Evolutionary conservation across 1,140 invertebrate species (phyloP), one percentile per base, ranked within the genome.

Genomic region (Papilio dardanus): DNA sequence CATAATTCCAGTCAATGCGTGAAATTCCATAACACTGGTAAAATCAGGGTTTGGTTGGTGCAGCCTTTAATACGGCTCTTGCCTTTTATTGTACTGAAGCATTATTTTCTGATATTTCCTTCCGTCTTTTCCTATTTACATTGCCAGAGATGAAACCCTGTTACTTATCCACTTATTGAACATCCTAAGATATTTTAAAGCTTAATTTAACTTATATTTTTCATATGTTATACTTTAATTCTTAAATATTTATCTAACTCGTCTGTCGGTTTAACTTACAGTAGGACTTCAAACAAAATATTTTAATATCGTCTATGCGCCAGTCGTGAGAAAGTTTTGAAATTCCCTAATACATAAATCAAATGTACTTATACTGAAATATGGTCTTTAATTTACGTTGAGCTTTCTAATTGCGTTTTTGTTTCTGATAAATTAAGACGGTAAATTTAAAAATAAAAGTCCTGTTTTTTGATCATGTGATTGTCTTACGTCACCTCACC

Each of bases 401-500:
- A 54, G 50, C 1, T 65, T 65, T 3, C 0, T 31, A 30, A 65
- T 31, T 65, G 62, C 16, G n/a, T 7, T 7, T 19, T 62, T 28
- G 10, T 62, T n/a, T n/a, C n/a, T n/a, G n/a, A n/a, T n/a, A n/a
- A n/a, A n/a, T n/a, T n/a, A n/a, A n/a, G n/a, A n/a, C n/a, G n/a
- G n/a, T n/a, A n/a, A n/a, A n/a, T n/a, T n/a, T n/a, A n/a, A n/a
- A n/a, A n/a, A n/a, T n/a, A n/a, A n/a, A n/a, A n/a, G n/a, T n/a
- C n/a, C 21, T 54, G 3, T 54, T 54, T 54, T 54, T 54, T 24
- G 21, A 21, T 54, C 50, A 54, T 54, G 50, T 54, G 50, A 54
- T 54, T 21, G 2, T 12, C 1, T 33, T 31, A 35, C 66, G 19
- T 37, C 33, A 33, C 19, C 66, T 68, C n/a, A 33, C 66, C 66